Evolutionary conservation across 2,797 vertebrate species (phyloP).

Genomic region (Scleropages formosus): DNA sequence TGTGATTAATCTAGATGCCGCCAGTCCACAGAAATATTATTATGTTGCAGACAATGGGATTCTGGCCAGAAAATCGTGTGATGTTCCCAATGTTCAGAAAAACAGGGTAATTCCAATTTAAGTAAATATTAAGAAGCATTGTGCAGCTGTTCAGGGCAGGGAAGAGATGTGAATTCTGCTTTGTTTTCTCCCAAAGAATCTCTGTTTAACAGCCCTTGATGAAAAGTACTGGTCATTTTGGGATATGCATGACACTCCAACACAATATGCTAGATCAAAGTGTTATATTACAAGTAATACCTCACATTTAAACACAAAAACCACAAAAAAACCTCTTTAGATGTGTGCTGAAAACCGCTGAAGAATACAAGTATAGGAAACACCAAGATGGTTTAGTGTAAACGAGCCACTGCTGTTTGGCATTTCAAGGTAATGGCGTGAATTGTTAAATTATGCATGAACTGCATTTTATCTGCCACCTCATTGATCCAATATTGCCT

Average conservation of each 20-base stretch:
- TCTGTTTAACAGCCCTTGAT: no score
- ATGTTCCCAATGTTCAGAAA: background rate
- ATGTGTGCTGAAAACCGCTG: background rate
- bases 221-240: background rate
- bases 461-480: background rate
- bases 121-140: background rate
- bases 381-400: background rate
- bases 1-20: constrained; percentile 33
- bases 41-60: constrained; percentile 31
- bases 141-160: no score
- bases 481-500: background rate
- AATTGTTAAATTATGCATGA: constrained; percentile 11
- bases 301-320: no score
- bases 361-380: background rate
- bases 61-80: background rate
- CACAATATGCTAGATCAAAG: background rate
- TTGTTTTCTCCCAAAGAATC: no score
- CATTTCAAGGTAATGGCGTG: background rate
- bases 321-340: no score
- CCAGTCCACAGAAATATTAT: constrained; percentile 23
- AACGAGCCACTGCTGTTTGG: background rate
- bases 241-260: background rate
- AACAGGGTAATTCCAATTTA: background rate
- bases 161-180: no score
- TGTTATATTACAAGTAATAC: background rate